A percentile compares a stretch with the other conserved stretches of the same genome.
These are phyloP conservation scores for Oryzias javanicus DNA, from an alignment of 2,113 vertebrate species.

Conservation along the genomic window DNA sequence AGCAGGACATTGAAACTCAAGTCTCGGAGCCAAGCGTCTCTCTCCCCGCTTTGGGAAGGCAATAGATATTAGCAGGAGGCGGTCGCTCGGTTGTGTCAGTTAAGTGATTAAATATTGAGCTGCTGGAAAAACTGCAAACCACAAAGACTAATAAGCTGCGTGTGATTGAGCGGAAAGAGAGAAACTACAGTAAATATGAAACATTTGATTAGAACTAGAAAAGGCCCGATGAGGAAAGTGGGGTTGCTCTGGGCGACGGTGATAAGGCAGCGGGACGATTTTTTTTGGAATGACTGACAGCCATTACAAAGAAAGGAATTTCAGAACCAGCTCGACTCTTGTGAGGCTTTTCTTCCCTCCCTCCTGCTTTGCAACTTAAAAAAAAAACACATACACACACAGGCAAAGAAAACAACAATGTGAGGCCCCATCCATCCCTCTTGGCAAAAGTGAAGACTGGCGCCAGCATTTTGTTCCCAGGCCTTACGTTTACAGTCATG, in stretches of 20 bases:
- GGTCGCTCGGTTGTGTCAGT: conserved; percentile 19
- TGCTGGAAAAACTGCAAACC: conserved; percentile 22
- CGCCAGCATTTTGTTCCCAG: conserved; percentile 25
- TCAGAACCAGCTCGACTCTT: conserved; percentile 14
- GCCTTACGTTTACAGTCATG: conserved; percentile 88
- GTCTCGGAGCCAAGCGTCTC: conserved; percentile 35
- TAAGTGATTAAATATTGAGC: conserved; percentile 48
- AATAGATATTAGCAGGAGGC: conserved; percentile 37
- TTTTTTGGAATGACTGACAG: conserved; percentile 53
- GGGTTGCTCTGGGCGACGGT: conserved; percentile 11
- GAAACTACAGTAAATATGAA: conserved; percentile 23
- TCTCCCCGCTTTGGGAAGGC: conserved; percentile 27
- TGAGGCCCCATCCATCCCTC: conserved; percentile 27
- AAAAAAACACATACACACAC: conserved; percentile 18
- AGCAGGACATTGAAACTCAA: conserved; percentile 59
- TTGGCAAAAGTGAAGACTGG: conserved; percentile 21
- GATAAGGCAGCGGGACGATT: conserved; percentile 36
- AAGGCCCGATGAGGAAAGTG: conserved; percentile 24
- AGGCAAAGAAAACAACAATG: conserved; percentile 29
- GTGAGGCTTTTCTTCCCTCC: conserved; percentile 29
- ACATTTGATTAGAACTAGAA: conserved; percentile 38
- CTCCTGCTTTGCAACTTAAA: conserved; percentile 18
- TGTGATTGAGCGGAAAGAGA: conserved; percentile 25
- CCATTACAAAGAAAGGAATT: conserved; percentile 54
- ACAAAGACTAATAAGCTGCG: conserved; percentile 34